Base-by-base conservation (phyloP, 2,113 vertebrate species). In the Orycteropus afer region DNA sequence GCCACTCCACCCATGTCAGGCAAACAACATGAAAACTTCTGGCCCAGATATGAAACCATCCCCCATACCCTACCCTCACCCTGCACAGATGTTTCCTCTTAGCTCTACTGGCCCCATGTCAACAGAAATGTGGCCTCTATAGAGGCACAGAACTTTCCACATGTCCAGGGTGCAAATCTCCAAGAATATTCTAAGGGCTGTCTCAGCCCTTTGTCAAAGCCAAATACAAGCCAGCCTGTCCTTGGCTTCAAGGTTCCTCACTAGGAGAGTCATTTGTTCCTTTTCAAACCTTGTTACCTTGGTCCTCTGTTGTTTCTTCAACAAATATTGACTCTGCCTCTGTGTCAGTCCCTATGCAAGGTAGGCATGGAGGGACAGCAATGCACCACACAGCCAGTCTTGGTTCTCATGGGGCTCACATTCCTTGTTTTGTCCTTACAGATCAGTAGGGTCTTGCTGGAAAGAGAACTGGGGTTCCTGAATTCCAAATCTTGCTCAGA, bases 81-180 rank as follows among this genome's bases (percentile, higher is more conserved):
- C 37, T 1, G 17, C 90, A 82, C 97, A 96, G 91, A 91, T 96
- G 95, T 96, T 96, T 94, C 94, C 95, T 91, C 63, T 93, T 71
- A 86, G 92, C 61, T 27, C 49, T 2, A 3, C 42, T 87, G 91
- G 83, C 29, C 49, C 20, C 0, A 0, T 20, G 63, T 80, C 95
- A 91, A 42, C 51, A 87, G 81, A 86, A 90, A 45, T 1, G n/a
- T 11, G 81, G 53, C 94, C 85, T 0, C 80, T 40, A 0, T 0
- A 49, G 40, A 37, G 80, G 18, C 73, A 18, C 18, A 90, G 79
- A 67, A n/a, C 53, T 57, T 74, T 23, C 78, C 74, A 88, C 14
- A 27, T 34, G 47, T 15, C n/a, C 37, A 69, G 61, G 45, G 34
- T 27, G 34, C 57, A 7, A n/a, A 63, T 74, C 59, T 71, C 93